Conservation (phyloP, 1,140 invertebrate genomes). For the Andrena cerasifolii region DNA sequence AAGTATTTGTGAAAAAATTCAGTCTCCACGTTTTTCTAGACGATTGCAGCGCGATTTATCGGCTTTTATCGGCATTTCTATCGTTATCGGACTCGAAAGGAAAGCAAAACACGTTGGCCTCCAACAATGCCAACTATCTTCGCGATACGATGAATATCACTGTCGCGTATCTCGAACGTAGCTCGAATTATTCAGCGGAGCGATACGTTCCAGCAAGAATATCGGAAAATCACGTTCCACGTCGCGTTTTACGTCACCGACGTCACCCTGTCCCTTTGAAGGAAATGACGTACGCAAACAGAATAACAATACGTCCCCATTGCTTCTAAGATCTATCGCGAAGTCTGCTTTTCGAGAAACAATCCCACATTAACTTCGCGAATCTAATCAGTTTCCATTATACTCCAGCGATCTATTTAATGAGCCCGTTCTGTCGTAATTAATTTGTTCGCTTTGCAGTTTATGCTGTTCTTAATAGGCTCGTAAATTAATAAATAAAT, state of each 20-base stretch:
- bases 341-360: no score
- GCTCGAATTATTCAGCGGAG: conserved; percentile 36
- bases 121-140: neutral
- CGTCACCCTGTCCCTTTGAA: conserved; percentile 25
- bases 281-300: conserved; percentile 10
- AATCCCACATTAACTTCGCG: no score
- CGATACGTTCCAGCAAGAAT: neutral
- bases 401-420: no score
- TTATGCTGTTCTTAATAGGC: no score
- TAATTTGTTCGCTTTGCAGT: no score
- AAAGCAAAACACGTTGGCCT: neutral
- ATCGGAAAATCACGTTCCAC: conserved; percentile 30
- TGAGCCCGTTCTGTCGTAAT: no score
- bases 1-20: neutral
- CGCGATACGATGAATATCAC: conserved; percentile 13
- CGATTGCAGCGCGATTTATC: neutral
- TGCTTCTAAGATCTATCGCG: no score
- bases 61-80: neutral
- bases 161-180: conserved; percentile 30
- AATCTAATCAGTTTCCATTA: no score
- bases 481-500: no score
- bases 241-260: conserved; percentile 16
- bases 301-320: conserved; percentile 22
- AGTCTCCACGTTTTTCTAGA: neutral
- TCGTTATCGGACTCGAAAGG: conserved; percentile 12